Base-by-base conservation (phyloP, 30 jellyfish, hydroid and myxozoan genomes). In the Turritopsis dohrnii region DNA sequence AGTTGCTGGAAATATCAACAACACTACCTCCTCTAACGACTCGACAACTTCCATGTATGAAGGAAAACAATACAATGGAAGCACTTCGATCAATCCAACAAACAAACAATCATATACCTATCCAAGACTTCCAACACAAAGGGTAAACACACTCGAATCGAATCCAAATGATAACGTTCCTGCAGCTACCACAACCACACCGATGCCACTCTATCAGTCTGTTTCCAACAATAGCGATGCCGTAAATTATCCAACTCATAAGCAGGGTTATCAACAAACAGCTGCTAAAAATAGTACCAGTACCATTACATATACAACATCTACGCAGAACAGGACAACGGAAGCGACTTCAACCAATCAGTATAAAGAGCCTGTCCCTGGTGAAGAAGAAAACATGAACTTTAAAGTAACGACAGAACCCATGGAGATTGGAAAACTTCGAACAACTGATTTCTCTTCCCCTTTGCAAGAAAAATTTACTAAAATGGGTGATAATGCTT, bases 301-400 rank as follows among this genome's bases (percentile, higher is more conserved):
- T 18, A 60, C 22, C 21, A 18, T 23, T 23, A 19, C 17, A 69
- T 69, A 69, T 69, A n/a, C 77, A 9, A n/a, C 8, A 7, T n/a
- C 16, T 9, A 69, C 9, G 28, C 28, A 27, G 17, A 69, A 1
- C 28, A 69, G 31, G 9, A n/a, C 77, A 69, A 27, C 28, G 19
- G 77, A 69, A 19, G 77, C 77, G 8, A 69, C 30, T 27, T 69
- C 77, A 7, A 69, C 77, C 9, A 69, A 69, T 69, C 28, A 69
- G 30, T 69, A 69, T 27, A 69, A 23, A 9, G 77, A 69, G 19
- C 77, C 77, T 69, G 77, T 69, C 28, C 77, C 77, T 69, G 30
- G 30, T 27, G 77, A 69, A 27, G 77, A 23, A n/a, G 23, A 69
- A 8, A 27, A 27, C 17, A 21, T 7, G 17, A 69, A 69, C 30